These are phyloP conservation scores for Plodia interpunctella DNA, from an alignment of 1,140 invertebrate genomes.

Conservation along the genomic window DNA sequence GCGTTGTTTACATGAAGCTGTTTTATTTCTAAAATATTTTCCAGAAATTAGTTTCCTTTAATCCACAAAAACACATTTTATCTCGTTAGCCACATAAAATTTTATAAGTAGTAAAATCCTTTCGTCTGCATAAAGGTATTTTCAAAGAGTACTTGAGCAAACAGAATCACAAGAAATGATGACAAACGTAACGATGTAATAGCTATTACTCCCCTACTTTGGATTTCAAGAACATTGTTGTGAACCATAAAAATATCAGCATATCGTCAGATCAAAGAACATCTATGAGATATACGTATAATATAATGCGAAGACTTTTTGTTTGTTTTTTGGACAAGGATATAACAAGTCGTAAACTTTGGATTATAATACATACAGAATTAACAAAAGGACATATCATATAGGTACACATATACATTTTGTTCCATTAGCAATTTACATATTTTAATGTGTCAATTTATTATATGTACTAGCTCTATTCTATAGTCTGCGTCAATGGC, in stretches of 20 bases:
- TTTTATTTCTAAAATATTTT: too few species aligned
- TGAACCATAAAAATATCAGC: background rate
- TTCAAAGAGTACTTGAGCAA: background rate
- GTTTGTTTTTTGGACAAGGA: background rate
- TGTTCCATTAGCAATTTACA: too few species aligned
- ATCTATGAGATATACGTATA: background rate
- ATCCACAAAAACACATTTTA: too few species aligned
- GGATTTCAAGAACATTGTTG: background rate
- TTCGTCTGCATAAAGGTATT: background rate
- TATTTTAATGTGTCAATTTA: too few species aligned
- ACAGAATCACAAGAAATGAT: background rate
- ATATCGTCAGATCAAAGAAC: background rate
- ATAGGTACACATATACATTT: too few species aligned
- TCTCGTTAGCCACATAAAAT: too few species aligned
- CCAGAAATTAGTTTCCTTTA: too few species aligned
- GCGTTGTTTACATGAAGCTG: too few species aligned
- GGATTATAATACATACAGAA: background rate
- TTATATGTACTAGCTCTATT: too few species aligned
- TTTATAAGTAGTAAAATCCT: too few species aligned
- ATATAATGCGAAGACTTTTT: background rate
- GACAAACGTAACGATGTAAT: background rate
- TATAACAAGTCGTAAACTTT: background rate
- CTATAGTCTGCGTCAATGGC: too few species aligned
- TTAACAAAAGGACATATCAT: background rate
- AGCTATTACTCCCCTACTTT: background rate